phyloP scores from a whole-genome alignment of 2,888 invertebrate genomes.

The Proisotoma minuta region DNA sequence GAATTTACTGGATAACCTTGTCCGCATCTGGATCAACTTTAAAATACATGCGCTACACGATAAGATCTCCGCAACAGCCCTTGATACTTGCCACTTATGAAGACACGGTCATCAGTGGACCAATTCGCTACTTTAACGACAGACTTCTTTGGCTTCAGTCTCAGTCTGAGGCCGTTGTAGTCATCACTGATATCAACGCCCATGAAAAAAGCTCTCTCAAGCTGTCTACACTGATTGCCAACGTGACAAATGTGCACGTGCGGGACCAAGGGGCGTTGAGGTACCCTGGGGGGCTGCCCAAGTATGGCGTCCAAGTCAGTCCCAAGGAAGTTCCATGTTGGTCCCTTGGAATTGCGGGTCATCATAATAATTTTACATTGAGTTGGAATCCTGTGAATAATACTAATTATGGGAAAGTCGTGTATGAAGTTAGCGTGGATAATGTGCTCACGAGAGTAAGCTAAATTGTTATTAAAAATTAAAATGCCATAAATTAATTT shows the following conservation, averaged over 20 bases:
- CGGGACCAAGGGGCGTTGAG: conserved; percentile 65
- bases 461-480: conserved; percentile 38
- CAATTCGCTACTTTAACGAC: conserved; percentile 64
- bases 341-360: conserved; percentile 67
- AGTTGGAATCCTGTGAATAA: conserved; percentile 71
- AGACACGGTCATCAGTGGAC: conserved; percentile 59
- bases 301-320: conserved; percentile 58
- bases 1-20: conserved; percentile 78
- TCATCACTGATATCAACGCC: conserved; percentile 70
- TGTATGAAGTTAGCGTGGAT: conserved; percentile 60
- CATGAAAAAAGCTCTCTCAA: conserved; percentile 62
- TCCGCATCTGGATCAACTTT: conserved; percentile 72
- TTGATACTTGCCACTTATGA: conserved; percentile 53
- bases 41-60: conserved; percentile 33
- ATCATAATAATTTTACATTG: conserved; percentile 75
- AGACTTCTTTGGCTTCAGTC: conserved; percentile 70
- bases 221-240: conserved; percentile 33
- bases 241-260: conserved; percentile 53
- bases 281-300: conserved; percentile 52
- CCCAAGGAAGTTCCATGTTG: conserved; percentile 66
- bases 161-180: conserved; percentile 64
- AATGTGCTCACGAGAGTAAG: conserved; percentile 27
- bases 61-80: conserved; percentile 31
- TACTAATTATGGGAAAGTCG: conserved; percentile 74
- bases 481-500: neutral